Conservation (phyloP, 1,140 invertebrate genomes). For the Euglossa dilemma region DNA sequence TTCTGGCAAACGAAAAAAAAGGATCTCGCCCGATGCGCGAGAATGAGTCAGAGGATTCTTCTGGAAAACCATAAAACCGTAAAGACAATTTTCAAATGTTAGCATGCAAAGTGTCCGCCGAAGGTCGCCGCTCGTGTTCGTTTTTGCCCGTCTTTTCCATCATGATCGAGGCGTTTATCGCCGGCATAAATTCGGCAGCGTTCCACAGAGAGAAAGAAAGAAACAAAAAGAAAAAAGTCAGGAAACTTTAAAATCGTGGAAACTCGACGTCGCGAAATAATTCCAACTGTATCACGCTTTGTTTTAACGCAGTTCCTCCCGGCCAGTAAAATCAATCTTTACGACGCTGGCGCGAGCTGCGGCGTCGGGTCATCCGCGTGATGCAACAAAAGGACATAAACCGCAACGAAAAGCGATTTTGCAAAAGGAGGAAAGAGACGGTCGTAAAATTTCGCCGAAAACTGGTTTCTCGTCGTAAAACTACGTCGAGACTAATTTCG, state of each 20-base stretch:
- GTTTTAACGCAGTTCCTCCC: constrained; percentile 1
- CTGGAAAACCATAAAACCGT: constrained; percentile 11
- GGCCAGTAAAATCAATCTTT: constrained; percentile 32
- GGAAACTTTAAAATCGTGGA: constrained; percentile 10
- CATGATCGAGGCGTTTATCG: constrained; percentile 19
- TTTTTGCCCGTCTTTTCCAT: background rate
- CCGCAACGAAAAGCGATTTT: background rate
- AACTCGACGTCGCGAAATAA: constrained; percentile 14
- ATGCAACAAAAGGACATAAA: constrained; percentile 21
- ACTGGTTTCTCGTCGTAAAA: constrained; percentile 15
- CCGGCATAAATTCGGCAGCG: background rate
- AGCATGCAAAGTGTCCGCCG: background rate
- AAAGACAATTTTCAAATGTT: constrained; percentile 17
- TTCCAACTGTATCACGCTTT: constrained; percentile 13
- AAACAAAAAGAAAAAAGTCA: background rate
- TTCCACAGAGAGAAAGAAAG: too few species aligned
- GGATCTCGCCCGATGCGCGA: background rate
- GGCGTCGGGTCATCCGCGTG: background rate
- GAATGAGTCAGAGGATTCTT: constrained; percentile 7
- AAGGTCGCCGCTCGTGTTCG: background rate
- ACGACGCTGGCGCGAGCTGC: background rate
- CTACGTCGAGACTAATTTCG: background rate
- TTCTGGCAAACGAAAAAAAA: too few species aligned
- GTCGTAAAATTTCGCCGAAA: constrained; percentile 7
- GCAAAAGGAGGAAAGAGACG: background rate